These are phyloP conservation scores for Nomada fabriciana DNA, from an alignment of 2,888 invertebrate species.

Conservation along the genomic window DNA sequence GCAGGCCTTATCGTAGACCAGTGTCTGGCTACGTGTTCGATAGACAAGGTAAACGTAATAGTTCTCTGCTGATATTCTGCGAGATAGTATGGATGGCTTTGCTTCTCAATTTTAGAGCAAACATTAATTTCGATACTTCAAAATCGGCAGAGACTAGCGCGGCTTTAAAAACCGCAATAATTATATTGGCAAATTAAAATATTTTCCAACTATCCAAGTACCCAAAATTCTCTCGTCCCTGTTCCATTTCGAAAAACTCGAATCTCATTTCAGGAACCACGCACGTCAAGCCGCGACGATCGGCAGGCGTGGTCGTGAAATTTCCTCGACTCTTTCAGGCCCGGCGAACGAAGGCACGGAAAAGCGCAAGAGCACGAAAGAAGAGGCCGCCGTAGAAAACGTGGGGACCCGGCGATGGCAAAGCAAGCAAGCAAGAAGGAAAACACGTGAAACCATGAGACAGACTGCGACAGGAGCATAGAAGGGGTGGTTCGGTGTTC, in stretches of 20 bases:
- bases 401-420: slow-evolving; percentile 46
- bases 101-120: too few species aligned
- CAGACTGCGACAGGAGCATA: slow-evolving; percentile 32
- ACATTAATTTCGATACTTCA: too few species aligned
- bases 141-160: too few species aligned
- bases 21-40: slow-evolving; percentile 40
- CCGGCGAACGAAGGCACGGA: slow-evolving; percentile 39
- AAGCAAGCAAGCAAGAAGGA: slow-evolving; percentile 43
- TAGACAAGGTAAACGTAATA: slow-evolving; percentile 39
- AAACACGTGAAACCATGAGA: slow-evolving; percentile 38
- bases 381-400: slow-evolving; percentile 56
- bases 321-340: slow-evolving; percentile 62
- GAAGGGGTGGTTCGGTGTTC: slow-evolving; percentile 61
- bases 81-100: neutral
- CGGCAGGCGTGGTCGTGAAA: slow-evolving; percentile 69
- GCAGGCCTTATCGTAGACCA: slow-evolving; percentile 38
- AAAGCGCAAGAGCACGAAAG: slow-evolving; percentile 54
- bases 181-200: too few species aligned
- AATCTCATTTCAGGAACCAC: slow-evolving; percentile 35
- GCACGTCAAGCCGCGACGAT: neutral
- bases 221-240: neutral
- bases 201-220: neutral
- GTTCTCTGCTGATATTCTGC: slow-evolving; percentile 14
- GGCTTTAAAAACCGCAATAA: too few species aligned
- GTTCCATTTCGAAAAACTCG: neutral